Conservation (phyloP, 1,140 invertebrate species). For the Ips nitidus region DNA sequence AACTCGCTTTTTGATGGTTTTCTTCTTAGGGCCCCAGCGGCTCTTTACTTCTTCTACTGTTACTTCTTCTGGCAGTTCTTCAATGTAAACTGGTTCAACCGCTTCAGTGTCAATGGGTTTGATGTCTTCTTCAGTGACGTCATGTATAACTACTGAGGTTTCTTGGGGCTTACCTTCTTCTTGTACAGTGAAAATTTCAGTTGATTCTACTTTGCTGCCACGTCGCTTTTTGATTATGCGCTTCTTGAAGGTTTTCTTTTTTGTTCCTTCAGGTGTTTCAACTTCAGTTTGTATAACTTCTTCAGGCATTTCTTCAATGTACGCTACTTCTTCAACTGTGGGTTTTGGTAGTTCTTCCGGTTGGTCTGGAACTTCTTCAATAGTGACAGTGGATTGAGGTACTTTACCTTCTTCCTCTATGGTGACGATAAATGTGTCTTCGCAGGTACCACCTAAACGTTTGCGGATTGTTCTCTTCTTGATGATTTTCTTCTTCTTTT, state of each 20-base stretch:
- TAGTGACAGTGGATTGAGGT: constrained; percentile 49
- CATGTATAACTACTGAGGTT: constrained; percentile 53
- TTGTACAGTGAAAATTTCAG: constrained; percentile 55
- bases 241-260: constrained; percentile 51
- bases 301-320: constrained; percentile 48
- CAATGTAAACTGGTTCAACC: constrained; percentile 44
- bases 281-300: constrained; percentile 47
- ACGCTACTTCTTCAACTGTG: constrained; percentile 10
- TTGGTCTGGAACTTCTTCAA: constrained; percentile 41
- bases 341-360: constrained; percentile 15
- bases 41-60: constrained; percentile 42
- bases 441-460: constrained; percentile 43
- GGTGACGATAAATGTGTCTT: constrained; percentile 46
- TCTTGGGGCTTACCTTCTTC: constrained; percentile 53
- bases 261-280: constrained; percentile 44
- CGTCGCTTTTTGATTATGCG: constrained; percentile 49
- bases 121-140: constrained; percentile 44
- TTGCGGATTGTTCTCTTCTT: constrained; percentile 47
- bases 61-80: constrained; percentile 50
- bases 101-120: constrained; percentile 29
- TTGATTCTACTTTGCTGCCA: constrained; percentile 53
- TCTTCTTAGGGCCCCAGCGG: constrained; percentile 51
- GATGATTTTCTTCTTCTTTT: constrained; percentile 46
- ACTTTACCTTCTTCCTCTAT: constrained; percentile 49
- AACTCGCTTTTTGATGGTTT: constrained; percentile 49